phyloP scores from a whole-genome alignment of 2,888 invertebrate species.

The Oscheius sp. region DNA sequence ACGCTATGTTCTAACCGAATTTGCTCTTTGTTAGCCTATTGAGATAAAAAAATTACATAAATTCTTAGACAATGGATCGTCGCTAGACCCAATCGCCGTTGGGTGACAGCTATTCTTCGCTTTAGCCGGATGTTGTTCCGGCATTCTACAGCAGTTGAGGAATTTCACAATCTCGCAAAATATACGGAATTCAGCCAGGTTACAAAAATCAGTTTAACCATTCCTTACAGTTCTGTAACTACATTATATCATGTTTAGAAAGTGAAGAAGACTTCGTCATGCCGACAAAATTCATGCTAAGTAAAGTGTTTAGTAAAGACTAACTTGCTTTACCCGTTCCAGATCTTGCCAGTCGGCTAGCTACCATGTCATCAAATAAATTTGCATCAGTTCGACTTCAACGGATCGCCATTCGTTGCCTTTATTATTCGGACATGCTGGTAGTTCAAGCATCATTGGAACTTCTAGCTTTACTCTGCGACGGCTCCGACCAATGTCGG shows the following conservation, averaged over 20 bases:
- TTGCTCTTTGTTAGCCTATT: conserved; percentile 4
- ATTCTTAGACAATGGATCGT: conserved; percentile 14
- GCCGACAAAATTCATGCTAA: conserved; percentile 4
- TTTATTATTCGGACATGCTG: conserved; percentile 14
- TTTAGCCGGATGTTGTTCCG: conserved; percentile 16
- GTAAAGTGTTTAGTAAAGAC: background rate
- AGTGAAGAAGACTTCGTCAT: conserved; percentile 2
- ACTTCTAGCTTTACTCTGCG: conserved; percentile 35
- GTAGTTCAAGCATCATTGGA: conserved; percentile 16
- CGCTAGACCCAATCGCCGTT: conserved; percentile 4
- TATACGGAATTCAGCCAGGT: conserved; percentile 17
- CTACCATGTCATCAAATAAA: background rate
- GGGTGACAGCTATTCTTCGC: conserved; percentile 10
- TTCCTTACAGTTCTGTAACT: conserved; percentile 13
- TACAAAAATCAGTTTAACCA: background rate
- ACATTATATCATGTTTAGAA: conserved; percentile 4
- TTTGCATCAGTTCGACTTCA: conserved; percentile 3
- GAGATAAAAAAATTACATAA: background rate
- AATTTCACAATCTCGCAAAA: background rate
- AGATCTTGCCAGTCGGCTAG: conserved; percentile 8
- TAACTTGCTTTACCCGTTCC: background rate
- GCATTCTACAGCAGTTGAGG: background rate
- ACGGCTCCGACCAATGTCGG: conserved; percentile 43
- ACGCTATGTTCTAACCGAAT: background rate
- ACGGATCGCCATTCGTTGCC: conserved; percentile 6